Conservation (phyloP, 2,888 invertebrate species). For the Dryomyza anilis region DNA sequence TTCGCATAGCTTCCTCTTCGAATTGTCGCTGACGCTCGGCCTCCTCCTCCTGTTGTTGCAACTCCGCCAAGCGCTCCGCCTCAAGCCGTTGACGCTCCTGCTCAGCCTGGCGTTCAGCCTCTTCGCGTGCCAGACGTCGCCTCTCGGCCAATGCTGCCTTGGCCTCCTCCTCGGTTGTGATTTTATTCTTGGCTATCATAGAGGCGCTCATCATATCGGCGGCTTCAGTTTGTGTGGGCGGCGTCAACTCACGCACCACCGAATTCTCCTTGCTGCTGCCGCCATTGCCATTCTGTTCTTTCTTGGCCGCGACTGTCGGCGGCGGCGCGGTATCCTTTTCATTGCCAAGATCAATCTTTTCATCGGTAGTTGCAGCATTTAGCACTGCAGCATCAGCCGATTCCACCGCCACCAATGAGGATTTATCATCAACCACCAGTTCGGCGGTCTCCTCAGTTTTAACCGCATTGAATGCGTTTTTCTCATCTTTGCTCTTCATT, state of each 20-base stretch:
- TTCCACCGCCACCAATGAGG: background rate
- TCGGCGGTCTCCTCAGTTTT: slow-evolving; percentile 49
- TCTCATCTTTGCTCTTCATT: slow-evolving; percentile 59
- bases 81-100: slow-evolving; percentile 76
- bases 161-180: slow-evolving; percentile 90
- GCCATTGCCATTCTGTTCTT: slow-evolving; percentile 43
- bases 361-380: slow-evolving; percentile 43
- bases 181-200: slow-evolving; percentile 71
- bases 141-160: slow-evolving; percentile 93
- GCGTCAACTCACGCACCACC: slow-evolving; percentile 51
- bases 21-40: slow-evolving; percentile 83
- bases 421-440: background rate
- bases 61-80: slow-evolving; percentile 75
- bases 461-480: slow-evolving; percentile 58
- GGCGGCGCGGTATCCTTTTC: slow-evolving; percentile 50
- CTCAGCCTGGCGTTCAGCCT: slow-evolving; percentile 89
- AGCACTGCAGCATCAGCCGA: slow-evolving; percentile 33
- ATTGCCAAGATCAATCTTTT: slow-evolving; percentile 55
- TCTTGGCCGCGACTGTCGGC: slow-evolving; percentile 23
- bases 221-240: slow-evolving; percentile 36
- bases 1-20: slow-evolving; percentile 78
- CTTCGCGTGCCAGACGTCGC: slow-evolving; percentile 84
- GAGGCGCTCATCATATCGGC: slow-evolving; percentile 65
- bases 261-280: slow-evolving; percentile 56
- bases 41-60: slow-evolving; percentile 74